Base-by-base conservation (phyloP, 1,140 invertebrate genomes). In the Bombus superbus region DNA sequence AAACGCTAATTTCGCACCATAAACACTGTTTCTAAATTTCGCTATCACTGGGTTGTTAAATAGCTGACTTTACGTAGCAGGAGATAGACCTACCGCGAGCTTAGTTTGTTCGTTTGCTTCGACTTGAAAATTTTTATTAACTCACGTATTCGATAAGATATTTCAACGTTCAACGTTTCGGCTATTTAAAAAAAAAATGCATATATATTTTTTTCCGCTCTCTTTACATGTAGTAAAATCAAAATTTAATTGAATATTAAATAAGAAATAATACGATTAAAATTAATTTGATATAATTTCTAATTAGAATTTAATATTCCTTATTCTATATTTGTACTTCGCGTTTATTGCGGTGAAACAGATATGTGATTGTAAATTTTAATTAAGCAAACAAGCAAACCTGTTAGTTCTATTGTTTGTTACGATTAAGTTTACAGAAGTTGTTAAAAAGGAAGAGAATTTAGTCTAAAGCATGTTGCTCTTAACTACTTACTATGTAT, bases 31-130 rank as follows among this genome's bases (percentile, higher is more conserved):
- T 89, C 86, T 91, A 92, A 90, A 87, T 89, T 88, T 88, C 83
- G 86, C 88, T 85, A 91, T 92, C 92, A 93, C 93, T 89, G 92
- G 92, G 92, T 93, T 92, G 92, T 91, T 91, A 92, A 87, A 72
- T 72, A 77, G 66, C 74, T 57, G 57, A 86, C 73, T 42, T 62
- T 86, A 81, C 69, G 83, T 68, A 64, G 80, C 53, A 64, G 66
- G 44, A 73, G 78, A 81, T 68, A 85, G 68, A 59, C 57, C 25
- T 53, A 80, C 35, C 42, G 53, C 40, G 53, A 53, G n/a, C 35
- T 18, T 22, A 42, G 84, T 85, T 74, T 81, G 78, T 81, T 85
- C 84, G 84, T 75, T 85, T 85, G 84, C 84, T 85, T 57, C 53
- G 28, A 47, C 47, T 47, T 53, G 2, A 8, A 68, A 22, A 25